phyloP scores from a whole-genome alignment of 2,888 invertebrate species.

The Nymphalis urticae region DNA sequence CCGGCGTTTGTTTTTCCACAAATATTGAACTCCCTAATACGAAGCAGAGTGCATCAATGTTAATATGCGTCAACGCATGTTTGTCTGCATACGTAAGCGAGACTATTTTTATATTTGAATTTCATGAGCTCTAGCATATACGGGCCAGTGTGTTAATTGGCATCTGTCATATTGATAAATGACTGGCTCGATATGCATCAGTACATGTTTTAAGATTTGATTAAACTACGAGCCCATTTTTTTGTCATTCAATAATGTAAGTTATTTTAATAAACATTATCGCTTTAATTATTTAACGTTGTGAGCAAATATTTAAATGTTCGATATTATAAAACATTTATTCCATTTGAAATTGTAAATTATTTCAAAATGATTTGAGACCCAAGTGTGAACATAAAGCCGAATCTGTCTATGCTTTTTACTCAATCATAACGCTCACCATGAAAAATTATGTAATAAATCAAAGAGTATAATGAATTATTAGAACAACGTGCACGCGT shows the following conservation, averaged over 20 bases:
- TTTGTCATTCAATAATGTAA: constrained; percentile 1
- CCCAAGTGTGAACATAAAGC: too few relatives aligned
- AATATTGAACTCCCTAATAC: constrained; percentile 5
- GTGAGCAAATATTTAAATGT: too few relatives aligned
- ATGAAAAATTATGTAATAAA: constrained; percentile 4
- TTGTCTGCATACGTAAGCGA: constrained; percentile 7
- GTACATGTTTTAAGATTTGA: not conserved
- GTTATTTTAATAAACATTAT: not conserved
- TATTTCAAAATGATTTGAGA: too few relatives aligned
- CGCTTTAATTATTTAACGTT: too few relatives aligned
- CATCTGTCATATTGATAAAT: constrained; percentile 39
- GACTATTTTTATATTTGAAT: constrained; percentile 24
- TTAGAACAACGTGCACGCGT: constrained; percentile 11
- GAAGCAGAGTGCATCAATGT: constrained; percentile 18
- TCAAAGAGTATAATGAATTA: constrained; percentile 14
- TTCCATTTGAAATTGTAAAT: too few relatives aligned
- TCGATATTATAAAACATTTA: too few relatives aligned
- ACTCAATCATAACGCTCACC: not conserved
- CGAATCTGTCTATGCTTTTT: not conserved
- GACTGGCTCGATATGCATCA: constrained; percentile 12
- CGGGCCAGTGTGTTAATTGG: constrained; percentile 37
- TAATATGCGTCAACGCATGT: constrained; percentile 14
- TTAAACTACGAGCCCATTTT: not conserved
- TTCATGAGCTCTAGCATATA: constrained; percentile 13
- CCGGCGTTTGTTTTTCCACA: constrained; percentile 4